phyloP scores from a whole-genome alignment of 2,888 invertebrate species.

The Lycia hirtaria region DNA sequence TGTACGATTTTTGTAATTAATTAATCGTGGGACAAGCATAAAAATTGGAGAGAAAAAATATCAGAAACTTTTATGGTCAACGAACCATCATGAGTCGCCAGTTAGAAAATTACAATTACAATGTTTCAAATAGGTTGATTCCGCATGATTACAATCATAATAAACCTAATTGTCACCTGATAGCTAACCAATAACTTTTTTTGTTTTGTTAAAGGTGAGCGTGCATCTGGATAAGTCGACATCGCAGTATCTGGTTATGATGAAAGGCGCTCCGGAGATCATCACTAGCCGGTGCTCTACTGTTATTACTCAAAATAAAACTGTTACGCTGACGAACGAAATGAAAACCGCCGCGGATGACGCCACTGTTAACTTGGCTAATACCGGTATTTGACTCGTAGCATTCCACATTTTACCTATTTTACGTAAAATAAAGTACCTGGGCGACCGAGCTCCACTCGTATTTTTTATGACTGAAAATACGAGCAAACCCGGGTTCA shows the following conservation, averaged over 20 bases:
- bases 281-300: slow-evolving; percentile 94
- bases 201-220: slow-evolving; percentile 74
- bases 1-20: too few species aligned
- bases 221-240: slow-evolving; percentile 92
- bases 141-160: too few species aligned
- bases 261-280: slow-evolving; percentile 99
- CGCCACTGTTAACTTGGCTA: slow-evolving; percentile 64
- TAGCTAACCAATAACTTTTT: neutral
- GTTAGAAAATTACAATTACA: too few species aligned
- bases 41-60: too few species aligned
- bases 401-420: too few species aligned
- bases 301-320: slow-evolving; percentile 92
- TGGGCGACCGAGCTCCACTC: neutral
- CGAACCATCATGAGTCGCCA: too few species aligned
- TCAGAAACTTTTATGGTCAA: too few species aligned
- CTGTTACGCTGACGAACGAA: slow-evolving; percentile 71
- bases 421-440: neutral
- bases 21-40: too few species aligned
- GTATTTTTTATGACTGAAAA: too few species aligned
- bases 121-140: too few species aligned
- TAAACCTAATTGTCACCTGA: too few species aligned
- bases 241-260: slow-evolving; percentile 92
- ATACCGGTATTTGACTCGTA: slow-evolving; percentile 65
- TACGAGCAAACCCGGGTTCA: too few species aligned
- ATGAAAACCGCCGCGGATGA: slow-evolving; percentile 57